A percentile compares a stretch with the other conserved stretches of the same genome.
Conservation (phyloP, 2,888 invertebrate species). For the Ferrisia virgata region DNA sequence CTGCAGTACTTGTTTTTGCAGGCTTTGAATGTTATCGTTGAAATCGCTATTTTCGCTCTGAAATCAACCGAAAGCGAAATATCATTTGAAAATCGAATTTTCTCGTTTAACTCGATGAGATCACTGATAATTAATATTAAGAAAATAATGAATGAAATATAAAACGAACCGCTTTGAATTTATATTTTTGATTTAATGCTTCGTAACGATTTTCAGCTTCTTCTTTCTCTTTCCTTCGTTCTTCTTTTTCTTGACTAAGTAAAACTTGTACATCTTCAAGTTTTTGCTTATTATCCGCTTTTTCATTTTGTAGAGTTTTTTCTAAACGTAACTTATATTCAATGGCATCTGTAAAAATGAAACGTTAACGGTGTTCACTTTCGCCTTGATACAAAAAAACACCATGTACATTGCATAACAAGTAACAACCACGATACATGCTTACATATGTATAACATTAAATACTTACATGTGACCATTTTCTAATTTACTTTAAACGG, state of each 20-base stretch:
- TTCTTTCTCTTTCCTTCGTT: constrained; percentile 56
- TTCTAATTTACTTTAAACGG: neutral
- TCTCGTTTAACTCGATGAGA: neutral
- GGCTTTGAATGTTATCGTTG: constrained; percentile 46
- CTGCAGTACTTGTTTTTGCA: constrained; percentile 3
- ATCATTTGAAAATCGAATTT: neutral
- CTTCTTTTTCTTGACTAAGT: constrained; percentile 57
- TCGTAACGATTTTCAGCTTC: constrained; percentile 58
- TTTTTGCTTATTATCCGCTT: constrained; percentile 57
- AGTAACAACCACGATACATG: neutral
- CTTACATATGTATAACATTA: neutral
- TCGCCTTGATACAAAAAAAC: neutral
- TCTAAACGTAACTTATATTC: constrained; percentile 61
- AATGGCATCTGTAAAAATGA: constrained; percentile 56
- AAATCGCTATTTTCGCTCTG: constrained; percentile 46
- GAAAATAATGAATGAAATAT: neutral
- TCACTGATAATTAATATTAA: neutral
- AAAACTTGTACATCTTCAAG: constrained; percentile 56
- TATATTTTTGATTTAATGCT: constrained; percentile 58
- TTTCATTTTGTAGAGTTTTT: constrained; percentile 59
- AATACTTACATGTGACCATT: neutral
- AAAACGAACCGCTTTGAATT: constrained; percentile 44
- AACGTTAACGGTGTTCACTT: neutral
- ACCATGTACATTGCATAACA: neutral
- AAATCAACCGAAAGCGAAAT: neutral